A percentile compares a stretch with the other conserved stretches of the same genome.
Evolutionary conservation across 2,113 vertebrate species (phyloP).

Genomic region (Oryctolagus cuniculus): mOryCun1.1 NC_091441.1:67089001-67089500

Average conservation of each 20-base stretch:
- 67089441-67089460: neutral
- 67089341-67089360: neutral
- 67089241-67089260: neutral
- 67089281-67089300: slow-evolving; percentile 32
- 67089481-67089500: neutral
- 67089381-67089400: neutral
- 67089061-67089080: neutral
- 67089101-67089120: neutral
- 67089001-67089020: slow-evolving; percentile 3
- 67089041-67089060: slow-evolving; percentile 5
- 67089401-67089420: neutral
- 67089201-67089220: slow-evolving; percentile 45
- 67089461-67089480: slow-evolving; percentile 28
- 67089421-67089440: slow-evolving; percentile 20
- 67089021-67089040: neutral
- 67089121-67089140: neutral
- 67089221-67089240: neutral
- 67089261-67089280: neutral
- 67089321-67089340: slow-evolving; percentile 8
- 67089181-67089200: neutral
- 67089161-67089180: neutral
- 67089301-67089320: slow-evolving; percentile 33
- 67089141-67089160: neutral
- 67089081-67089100: neutral
- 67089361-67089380: neutral